These are phyloP conservation scores for Junonia oenone DNA, from an alignment of 2,888 invertebrate genomes.

Conservation along the genomic window DNA sequence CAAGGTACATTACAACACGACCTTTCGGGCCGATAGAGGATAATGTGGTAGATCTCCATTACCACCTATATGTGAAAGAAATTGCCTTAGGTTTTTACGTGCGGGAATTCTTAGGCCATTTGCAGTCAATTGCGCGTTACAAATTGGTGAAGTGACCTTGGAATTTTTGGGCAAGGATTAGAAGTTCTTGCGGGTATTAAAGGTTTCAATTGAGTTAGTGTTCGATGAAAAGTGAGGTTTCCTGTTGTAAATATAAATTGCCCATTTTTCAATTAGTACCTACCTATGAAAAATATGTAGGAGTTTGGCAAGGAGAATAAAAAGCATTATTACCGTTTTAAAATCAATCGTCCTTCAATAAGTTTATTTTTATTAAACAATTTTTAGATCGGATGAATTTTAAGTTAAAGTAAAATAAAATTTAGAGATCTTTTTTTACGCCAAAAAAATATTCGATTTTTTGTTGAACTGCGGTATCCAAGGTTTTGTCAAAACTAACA, in stretches of 20 bases:
- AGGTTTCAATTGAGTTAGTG: neutral
- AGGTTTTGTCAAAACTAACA: too few species aligned
- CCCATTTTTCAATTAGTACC: too few species aligned
- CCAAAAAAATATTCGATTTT: too few species aligned
- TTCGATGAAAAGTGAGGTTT: neutral
- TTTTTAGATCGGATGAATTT: too few species aligned
- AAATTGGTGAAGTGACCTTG: conserved; percentile 9
- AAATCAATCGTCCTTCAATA: too few species aligned
- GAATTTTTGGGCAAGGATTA: conserved; percentile 4
- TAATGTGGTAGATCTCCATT: conserved; percentile 27
- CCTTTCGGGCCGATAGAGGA: conserved; percentile 22
- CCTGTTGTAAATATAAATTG: neutral
- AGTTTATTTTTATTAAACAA: too few species aligned
- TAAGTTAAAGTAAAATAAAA: too few species aligned
- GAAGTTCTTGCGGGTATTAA: neutral
- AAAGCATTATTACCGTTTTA: too few species aligned
- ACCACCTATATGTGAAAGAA: conserved; percentile 29
- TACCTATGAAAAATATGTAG: too few species aligned
- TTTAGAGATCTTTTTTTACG: too few species aligned
- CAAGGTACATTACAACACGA: conserved; percentile 26
- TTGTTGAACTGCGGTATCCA: too few species aligned
- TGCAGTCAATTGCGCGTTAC: conserved; percentile 10
- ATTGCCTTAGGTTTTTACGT: conserved; percentile 27
- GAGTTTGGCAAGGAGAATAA: too few species aligned
- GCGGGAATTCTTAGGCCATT: conserved; percentile 17